Conservation (phyloP, 2,888 invertebrate species). For the Osmoderma eremita region DNA sequence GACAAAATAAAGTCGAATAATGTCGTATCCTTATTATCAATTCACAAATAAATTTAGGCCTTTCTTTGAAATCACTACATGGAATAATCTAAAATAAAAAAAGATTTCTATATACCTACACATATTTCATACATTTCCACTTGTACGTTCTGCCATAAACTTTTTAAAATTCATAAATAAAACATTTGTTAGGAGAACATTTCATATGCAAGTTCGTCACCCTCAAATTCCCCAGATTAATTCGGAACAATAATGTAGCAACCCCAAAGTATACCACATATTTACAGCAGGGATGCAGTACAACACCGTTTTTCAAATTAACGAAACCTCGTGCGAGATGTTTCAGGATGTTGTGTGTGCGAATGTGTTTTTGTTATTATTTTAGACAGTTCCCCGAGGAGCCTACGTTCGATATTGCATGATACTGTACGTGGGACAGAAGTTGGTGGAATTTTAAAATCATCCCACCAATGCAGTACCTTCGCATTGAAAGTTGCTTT, state of each 20-base stretch:
- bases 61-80: no score
- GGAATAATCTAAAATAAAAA: no score
- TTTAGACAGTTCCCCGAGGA: conserved; percentile 26
- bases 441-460: conserved; percentile 20
- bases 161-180: no score
- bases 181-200: no score
- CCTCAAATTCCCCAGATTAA: conserved; percentile 21
- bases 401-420: conserved; percentile 9
- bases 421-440: neutral
- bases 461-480: neutral
- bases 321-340: neutral
- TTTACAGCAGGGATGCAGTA: neutral
- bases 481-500: conserved; percentile 7
- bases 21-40: no score
- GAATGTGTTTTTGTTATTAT: conserved; percentile 28
- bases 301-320: conserved; percentile 7
- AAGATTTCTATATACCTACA: no score
- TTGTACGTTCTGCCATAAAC: no score
- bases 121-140: no score
- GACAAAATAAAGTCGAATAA: no score
- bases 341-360: conserved; percentile 14
- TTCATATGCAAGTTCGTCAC: neutral
- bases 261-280: neutral
- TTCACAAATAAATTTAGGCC: no score
- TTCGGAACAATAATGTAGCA: conserved; percentile 9